Base-by-base conservation (phyloP, 2,113 vertebrate genomes). In the Pelobates fuscus region DNA sequence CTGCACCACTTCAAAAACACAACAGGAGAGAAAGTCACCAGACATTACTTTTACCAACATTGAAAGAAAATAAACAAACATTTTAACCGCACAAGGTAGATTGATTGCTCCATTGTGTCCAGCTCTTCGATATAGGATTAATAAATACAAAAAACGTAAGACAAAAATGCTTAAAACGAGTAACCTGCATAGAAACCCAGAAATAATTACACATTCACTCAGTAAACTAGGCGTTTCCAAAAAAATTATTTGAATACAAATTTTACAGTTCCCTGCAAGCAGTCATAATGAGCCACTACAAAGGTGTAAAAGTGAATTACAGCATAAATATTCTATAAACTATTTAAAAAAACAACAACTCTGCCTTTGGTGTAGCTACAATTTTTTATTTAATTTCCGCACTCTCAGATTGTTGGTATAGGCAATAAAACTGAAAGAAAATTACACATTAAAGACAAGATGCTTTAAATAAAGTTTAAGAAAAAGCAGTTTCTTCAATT, bases 401-500 rank as follows among this genome's bases (percentile, higher is more conserved):
- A n/a, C 5, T 18, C 15, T 7, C 44, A 49, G 44, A 17, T 49
- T 49, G 44, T 26, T 60, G 29, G 32, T 11, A 27, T 24, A 52
- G n/a, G 55, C 25, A 70, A 70, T 70, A 29, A 59, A 70, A 11
- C 17, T 30, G 15, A 17, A 5, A 21, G 23, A 29, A 70, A 70
- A 70, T 70, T 25, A 70, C 32, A 44, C 37, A 43, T n/a, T 44
- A 58, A 32, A 21, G 15, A 32, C 29, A 14, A 43, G 23, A 18
- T 20, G 23, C 49, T 43, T 60, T 27, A 59, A 60, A 60, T 27
- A 60, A 27, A 5, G 32, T 23, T 55, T 24, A 18, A 25, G 24
- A 70, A 70, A 69, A 37, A 20, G 17, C 10, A 20, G 32, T 70
- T 60, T 2, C 24, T 60, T 14, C 7, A 12, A 44, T 43, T 60